Base-by-base conservation (phyloP, 2,797 vertebrate genomes). In the Carduelis carduelis region DNA sequence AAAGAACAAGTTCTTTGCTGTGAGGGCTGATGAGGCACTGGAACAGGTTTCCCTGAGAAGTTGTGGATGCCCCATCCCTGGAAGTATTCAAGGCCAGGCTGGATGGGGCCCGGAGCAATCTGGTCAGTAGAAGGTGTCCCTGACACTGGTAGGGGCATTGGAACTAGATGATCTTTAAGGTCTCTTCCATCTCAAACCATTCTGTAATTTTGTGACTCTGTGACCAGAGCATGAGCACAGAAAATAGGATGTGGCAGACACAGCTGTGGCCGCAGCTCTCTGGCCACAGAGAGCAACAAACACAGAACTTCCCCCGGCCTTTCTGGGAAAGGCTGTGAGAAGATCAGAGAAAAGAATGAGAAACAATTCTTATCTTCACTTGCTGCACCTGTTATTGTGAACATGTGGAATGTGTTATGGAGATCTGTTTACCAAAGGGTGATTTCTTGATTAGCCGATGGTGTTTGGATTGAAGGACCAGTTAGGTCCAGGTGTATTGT, bases 81-180 rank as follows among this genome's bases (percentile, higher is more conserved):
- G 21, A 46, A 80, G 12, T 18, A 5, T 85, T 88, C 47, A 65
- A 57, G 32, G 44, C 4, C 66, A 24, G 35, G 12, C 4, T 52
- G 39, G 32, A 53, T 9, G 10, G 20, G 11, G 8, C n/a, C 77
- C 19, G 21, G 35, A 63, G 65, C 26, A 70, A 3, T 14, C 18
- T 78, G 30, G 1, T 81, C 26, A 7, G 28, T 74, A 41, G 8
- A 46, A 80, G 19, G 1, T 78, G 52, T 56, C 69, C 43, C 15
- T 81, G 18, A 21, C 7, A 3, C 1, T 16, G 18, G 12, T 14
- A 28, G 13, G 2, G 15, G 7, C 0, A 0, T 17, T 65, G 39
- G n/a, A 63, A 46, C 17, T 34, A 65, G 30, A 12, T 39, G 22
- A 13, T 65, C 27, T 91, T 70, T 68, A 69, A 63, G 13, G 19